These are phyloP conservation scores for Cantharis flavilabris DNA, from an alignment of 2,888 invertebrate species.

Conservation along the genomic window DNA sequence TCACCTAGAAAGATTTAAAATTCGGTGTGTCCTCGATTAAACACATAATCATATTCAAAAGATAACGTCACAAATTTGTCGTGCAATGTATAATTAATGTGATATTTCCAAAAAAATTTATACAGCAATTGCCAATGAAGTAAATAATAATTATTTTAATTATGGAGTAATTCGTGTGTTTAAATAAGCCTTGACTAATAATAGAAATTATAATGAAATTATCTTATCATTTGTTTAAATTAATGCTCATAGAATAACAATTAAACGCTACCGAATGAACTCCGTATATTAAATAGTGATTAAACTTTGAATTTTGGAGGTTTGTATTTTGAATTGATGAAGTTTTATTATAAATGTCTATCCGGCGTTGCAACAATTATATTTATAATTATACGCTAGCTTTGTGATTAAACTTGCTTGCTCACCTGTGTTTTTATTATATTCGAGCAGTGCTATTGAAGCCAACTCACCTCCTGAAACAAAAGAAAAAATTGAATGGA, in stretches of 20 bases:
- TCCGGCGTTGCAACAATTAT: constrained; percentile 55
- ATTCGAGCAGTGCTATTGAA: constrained; percentile 25
- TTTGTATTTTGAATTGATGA: constrained; percentile 44
- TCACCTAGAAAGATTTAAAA: neutral
- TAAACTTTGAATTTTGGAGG: constrained; percentile 36
- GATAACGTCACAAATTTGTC: constrained; percentile 19
- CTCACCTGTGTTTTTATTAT: constrained; percentile 43
- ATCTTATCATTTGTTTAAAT: constrained; percentile 44
- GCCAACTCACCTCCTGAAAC: constrained; percentile 53
- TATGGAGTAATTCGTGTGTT: constrained; percentile 17
- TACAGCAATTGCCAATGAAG: constrained; percentile 15
- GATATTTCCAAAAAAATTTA: constrained; percentile 19
- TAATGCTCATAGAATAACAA: constrained; percentile 26
- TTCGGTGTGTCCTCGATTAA: constrained; percentile 8
- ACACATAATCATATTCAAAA: neutral
- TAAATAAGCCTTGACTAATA: constrained; percentile 25
- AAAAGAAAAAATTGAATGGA: constrained; percentile 36
- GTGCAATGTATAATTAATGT: constrained; percentile 10
- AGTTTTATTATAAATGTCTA: constrained; percentile 54
- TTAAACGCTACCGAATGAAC: constrained; percentile 26
- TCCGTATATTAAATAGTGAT: constrained; percentile 29
- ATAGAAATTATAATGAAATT: constrained; percentile 42
- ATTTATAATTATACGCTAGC: constrained; percentile 49
- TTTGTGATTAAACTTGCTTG: constrained; percentile 51
- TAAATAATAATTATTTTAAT: constrained; percentile 34